phyloP scores from a whole-genome alignment of 2,888 invertebrate species.

The Apomyelois bistriatella region DNA sequence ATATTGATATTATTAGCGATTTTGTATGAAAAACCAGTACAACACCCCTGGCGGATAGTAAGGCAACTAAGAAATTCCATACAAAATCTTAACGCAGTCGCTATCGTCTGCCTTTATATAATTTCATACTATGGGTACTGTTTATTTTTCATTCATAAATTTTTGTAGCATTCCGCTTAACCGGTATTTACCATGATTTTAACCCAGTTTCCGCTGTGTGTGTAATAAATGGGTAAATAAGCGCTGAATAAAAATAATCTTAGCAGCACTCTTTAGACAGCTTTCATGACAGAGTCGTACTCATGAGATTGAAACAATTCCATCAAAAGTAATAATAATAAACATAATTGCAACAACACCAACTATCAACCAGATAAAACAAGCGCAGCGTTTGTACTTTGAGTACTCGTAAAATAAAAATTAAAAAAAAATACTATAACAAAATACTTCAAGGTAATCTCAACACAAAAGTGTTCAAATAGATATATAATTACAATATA shows the following conservation, averaged over 20 bases:
- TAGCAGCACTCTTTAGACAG: neutral
- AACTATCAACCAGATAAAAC: neutral
- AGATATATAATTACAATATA: slow-evolving; percentile 14
- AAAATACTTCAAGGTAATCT: slow-evolving; percentile 20
- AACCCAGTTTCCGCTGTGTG: no score
- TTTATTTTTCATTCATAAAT: no score
- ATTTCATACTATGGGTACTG: no score
- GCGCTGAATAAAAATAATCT: neutral
- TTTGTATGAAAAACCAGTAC: no score
- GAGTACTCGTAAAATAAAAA: slow-evolving; percentile 28
- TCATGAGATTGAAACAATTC: neutral
- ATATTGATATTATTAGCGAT: no score
- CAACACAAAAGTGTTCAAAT: slow-evolving; percentile 15
- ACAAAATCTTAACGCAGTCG: no score
- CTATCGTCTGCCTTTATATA: no score
- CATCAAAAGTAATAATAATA: neutral
- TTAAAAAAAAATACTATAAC: slow-evolving; percentile 17
- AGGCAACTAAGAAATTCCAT: no score
- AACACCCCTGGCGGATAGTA: no score
- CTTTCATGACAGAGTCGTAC: neutral
- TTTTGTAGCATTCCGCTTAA: no score
- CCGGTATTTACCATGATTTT: no score
- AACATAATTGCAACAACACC: neutral
- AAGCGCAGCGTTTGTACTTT: slow-evolving; percentile 32
- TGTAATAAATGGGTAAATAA: no score